phyloP scores from a whole-genome alignment of 2,113 vertebrate species.

The Theristicus caerulescens region DNA sequence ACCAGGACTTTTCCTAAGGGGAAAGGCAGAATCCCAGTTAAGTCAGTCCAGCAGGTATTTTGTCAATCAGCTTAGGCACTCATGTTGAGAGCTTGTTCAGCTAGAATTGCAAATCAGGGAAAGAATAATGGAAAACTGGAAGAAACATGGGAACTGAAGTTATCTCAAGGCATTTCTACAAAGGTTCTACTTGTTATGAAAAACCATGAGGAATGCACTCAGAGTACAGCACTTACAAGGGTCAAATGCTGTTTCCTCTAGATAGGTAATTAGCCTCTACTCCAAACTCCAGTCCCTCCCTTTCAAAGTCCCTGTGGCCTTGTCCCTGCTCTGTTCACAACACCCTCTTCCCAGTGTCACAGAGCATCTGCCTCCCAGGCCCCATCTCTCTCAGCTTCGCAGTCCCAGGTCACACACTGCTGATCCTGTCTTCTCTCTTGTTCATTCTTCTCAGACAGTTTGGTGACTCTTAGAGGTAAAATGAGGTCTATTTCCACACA shows the following conservation, averaged over 20 bases:
- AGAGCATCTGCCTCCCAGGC: background rate
- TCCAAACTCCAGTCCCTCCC: no score
- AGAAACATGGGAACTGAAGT: background rate
- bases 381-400: background rate
- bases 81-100: background rate
- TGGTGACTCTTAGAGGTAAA: background rate
- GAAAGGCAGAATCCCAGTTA: background rate
- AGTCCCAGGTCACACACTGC: background rate
- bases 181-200: background rate
- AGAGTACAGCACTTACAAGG: background rate
- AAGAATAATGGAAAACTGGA: background rate
- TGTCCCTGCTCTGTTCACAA: background rate
- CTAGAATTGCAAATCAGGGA: background rate
- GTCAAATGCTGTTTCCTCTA: background rate
- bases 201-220: fast-evolving
- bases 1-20: background rate
- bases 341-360: background rate
- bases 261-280: background rate
- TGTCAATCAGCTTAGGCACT: background rate
- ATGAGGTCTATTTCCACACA: background rate
- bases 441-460: background rate
- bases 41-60: background rate
- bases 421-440: no score
- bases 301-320: background rate
- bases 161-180: background rate